A percentile compares a stretch with the other conserved stretches of the same genome.
Conservation (phyloP, 2,113 vertebrate species). For the Corythornis madagascariensis region DNA sequence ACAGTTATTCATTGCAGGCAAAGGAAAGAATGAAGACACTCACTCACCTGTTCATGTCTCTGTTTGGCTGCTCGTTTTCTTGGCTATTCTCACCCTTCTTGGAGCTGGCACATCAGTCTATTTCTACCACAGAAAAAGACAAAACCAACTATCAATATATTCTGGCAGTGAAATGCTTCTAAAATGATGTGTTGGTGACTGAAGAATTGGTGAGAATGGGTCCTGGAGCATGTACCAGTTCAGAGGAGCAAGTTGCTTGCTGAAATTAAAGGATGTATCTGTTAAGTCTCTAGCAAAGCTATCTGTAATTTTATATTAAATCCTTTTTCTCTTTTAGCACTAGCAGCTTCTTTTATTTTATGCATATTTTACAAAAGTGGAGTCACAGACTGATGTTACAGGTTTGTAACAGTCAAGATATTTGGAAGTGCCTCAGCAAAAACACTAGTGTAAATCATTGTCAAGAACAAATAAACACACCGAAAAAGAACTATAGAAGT, state of each 20-base stretch:
- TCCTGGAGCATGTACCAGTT: neutral
- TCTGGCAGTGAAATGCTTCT: neutral
- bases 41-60: neutral
- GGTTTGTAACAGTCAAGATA: neutral
- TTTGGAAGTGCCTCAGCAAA: neutral
- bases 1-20: conserved; percentile 23
- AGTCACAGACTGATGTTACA: neutral
- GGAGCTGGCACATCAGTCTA: conserved; percentile 4
- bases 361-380: neutral
- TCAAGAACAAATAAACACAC: neutral
- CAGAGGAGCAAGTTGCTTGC: neutral
- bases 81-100: neutral
- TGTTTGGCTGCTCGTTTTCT: neutral
- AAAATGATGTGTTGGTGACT: neutral
- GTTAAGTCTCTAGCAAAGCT: neutral
- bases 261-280: neutral
- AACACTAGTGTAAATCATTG: neutral
- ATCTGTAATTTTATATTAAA: neutral
- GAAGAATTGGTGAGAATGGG: neutral
- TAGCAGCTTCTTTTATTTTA: neutral
- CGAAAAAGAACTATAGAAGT: neutral
- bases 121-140: conserved; percentile 23
- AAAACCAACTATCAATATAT: neutral
- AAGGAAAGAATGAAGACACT: neutral
- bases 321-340: neutral